A percentile compares a stretch with the other conserved stretches of the same genome.
Conservation (phyloP, 1,140 invertebrate genomes). For the Spodoptera frugiperda region DNA sequence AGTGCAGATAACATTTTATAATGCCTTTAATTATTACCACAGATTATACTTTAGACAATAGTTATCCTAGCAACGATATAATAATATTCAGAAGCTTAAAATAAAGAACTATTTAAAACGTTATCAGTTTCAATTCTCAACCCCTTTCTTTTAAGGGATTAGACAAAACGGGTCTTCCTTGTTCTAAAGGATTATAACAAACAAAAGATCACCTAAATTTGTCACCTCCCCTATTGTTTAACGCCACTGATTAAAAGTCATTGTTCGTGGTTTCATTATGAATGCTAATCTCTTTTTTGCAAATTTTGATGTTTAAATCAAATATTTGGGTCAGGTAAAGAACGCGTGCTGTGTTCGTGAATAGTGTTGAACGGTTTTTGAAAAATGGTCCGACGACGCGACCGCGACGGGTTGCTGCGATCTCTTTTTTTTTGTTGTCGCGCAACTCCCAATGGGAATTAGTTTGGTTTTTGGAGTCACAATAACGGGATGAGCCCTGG, state of each 20-base stretch:
- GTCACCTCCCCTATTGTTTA: constrained; percentile 5
- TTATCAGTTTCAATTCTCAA: constrained; percentile 9
- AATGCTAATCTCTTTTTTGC: constrained; percentile 16
- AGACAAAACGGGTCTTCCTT: not conserved
- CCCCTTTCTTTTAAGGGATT: constrained; percentile 4
- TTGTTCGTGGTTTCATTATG: constrained; percentile 12
- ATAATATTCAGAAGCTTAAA: not conserved
- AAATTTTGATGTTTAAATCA: constrained; percentile 25
- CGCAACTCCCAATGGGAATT: not conserved
- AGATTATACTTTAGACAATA: not conserved
- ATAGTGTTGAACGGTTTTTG: constrained; percentile 1
- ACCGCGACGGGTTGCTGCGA: not conserved
- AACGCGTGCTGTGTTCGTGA: constrained; percentile 35
- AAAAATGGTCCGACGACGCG: not conserved
- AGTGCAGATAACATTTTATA: not conserved
- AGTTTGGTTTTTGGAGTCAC: not conserved
- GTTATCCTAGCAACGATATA: not conserved
- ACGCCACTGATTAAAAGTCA: constrained; percentile 28
- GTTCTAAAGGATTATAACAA: constrained; percentile 3
- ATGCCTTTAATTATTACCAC: not conserved
- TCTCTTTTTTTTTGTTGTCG: not conserved
- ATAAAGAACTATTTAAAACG: not conserved
- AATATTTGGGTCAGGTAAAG: constrained; percentile 40
- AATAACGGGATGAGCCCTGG: not conserved
- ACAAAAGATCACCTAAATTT: constrained; percentile 4